Evolutionary conservation across 2,797 vertebrate genomes (phyloP), one percentile per base, ranked within the genome.

Genomic region (Octomys mimax): DNA sequence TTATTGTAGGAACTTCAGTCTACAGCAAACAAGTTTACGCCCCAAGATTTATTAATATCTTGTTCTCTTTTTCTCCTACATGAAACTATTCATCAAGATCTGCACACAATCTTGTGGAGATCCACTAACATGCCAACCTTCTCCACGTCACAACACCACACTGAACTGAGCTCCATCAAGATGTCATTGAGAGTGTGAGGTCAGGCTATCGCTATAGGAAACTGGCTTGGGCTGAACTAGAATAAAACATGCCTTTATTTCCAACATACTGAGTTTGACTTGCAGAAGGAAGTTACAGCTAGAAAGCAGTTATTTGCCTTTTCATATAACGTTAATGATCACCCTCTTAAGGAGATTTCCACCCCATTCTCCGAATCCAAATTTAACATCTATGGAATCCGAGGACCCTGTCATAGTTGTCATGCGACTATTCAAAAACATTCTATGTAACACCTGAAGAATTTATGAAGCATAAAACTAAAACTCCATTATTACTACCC

Each of bases 241-340:
- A 95, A 84, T 33, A 33, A 86, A 94, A 49, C 7, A 36, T 13
- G 8, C 86, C 52, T 75, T 83, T 71, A 78, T 75, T 87, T 94
- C 36, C 80, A 59, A 89, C 13, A 49, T 52, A 46, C 19, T 52
- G 64, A 91, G 79, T 94, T 64, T 86, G 33, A 83, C 6, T 61
- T 91, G 36, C 33, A 64, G 33, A 31, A 70, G 10, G 49, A 66
- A 81, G 49, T 70, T 86, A 87, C 28, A 93, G 81, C 77, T 36
- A 81, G 42, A 54, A 78, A 95, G 70, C 62, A 28, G 49, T 39
- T 79, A 57, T 79, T 91, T 68, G 36, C 9, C 70, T 85, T 86
- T 91, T 49, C 66, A 66, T 57, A 68, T 31, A 82, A 75, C 31
- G n/a, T 83, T 66, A 80, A 46, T 71, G 87, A 61, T 81, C n/a